Base-by-base conservation (phyloP, 2,797 vertebrate genomes). In the Holocentrus rufus region DNA sequence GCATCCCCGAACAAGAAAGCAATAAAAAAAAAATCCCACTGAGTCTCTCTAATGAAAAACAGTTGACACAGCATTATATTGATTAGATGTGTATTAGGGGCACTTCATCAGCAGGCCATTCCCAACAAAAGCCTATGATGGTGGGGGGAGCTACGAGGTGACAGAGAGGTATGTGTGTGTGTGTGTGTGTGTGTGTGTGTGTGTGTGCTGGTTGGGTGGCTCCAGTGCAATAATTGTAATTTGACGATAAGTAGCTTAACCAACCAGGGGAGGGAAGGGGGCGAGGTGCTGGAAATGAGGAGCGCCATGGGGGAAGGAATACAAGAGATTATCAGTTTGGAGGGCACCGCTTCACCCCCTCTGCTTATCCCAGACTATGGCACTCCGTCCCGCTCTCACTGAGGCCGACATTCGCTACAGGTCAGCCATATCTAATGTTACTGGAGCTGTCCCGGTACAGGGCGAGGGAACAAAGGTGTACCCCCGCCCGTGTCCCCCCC, bases 371-470 rank as follows among this genome's bases (percentile, higher is more conserved):
- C 82, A 82, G 6, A 22, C 82, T 64, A 72, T 69, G 71, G 31
- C 20, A 5, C 79, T 77, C 58, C 80, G 66, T 68, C 58, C 80
- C 69, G 66, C 63, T 62, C 66, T 75, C 56, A 68, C 73, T 69
- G 50, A 86, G 84, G 82, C 85, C 85, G 84, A 91, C 90, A 92
- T 93, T 94, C 89, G 87, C 82, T 83, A 91, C 92, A 92, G 93
- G 93, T 94, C 94, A 94, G 83, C 91, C 92, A 91, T 92, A 85
- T 85, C 86, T 93, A 93, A 94, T 93, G 86, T 83, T 85, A 60
- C 76, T 60, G 67, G 76, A 78, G 69, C 74, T 87, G 78, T 89
- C 58, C 74, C 84, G 85, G 83, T 79, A 81, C 84, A 81, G 77
- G 84, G 78, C 73, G 74, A 69, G 50, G 44, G 82, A 90, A 93